Evolutionary conservation across 92 coral and sea anemone genomes (phyloP).

Genomic region (Umimayanthus kanabou): DNA sequence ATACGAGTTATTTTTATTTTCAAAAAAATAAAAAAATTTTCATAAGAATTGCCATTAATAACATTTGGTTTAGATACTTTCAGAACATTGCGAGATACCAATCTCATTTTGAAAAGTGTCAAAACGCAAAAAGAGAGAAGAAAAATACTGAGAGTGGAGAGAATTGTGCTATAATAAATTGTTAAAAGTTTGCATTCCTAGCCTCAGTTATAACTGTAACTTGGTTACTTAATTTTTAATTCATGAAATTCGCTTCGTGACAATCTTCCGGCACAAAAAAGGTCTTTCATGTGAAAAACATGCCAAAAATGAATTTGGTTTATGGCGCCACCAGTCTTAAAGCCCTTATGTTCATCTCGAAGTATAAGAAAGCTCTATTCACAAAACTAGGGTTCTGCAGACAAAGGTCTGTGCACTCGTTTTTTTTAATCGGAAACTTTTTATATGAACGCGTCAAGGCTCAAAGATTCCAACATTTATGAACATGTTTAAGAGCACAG

Average conservation of each 20-base stretch:
- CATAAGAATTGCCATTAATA: not conserved
- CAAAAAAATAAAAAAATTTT: not conserved
- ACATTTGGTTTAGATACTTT: not conserved
- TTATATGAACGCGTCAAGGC: too few relatives aligned
- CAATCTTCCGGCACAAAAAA: not conserved
- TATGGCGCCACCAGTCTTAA: not conserved
- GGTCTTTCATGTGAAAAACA: not conserved
- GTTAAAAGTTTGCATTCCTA: not conserved
- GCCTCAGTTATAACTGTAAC: not conserved
- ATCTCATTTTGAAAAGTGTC: not conserved
- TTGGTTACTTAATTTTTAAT: not conserved
- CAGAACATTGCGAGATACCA: not conserved
- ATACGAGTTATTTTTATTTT: not conserved
- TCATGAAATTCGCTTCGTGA: not conserved
- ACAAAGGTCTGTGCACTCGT: too few relatives aligned
- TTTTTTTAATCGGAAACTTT: too few relatives aligned
- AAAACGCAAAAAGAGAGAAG: not conserved
- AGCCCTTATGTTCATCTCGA: not conserved
- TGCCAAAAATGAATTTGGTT: not conserved
- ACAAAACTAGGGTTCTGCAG: too few relatives aligned
- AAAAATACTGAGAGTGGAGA: not conserved
- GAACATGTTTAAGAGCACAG: too few relatives aligned
- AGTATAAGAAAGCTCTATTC: too few relatives aligned
- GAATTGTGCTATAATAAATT: too few relatives aligned
- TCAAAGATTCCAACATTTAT: too few relatives aligned